Conservation (phyloP, 1,140 invertebrate species). For the Caenorhabditis inopinata region DNA sequence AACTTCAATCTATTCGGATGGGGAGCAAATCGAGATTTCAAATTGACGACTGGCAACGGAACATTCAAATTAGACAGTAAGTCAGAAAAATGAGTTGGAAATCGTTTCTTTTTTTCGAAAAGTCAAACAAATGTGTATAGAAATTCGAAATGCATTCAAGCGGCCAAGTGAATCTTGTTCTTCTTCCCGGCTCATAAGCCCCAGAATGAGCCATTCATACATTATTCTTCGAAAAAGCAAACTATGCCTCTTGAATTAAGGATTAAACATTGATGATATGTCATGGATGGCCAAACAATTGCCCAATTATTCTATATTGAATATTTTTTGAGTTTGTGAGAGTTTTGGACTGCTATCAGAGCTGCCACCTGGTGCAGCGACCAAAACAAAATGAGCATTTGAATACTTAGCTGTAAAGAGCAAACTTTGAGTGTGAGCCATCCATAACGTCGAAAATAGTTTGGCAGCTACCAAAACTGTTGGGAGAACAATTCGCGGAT, state of each 20-base stretch:
- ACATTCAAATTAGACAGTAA: constrained; percentile 39
- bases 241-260: neutral
- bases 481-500: no score
- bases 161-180: neutral
- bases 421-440: no score
- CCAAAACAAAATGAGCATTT: no score
- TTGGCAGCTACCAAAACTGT: no score
- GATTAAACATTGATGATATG: no score
- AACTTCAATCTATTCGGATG: constrained; percentile 36
- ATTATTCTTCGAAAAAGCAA: constrained; percentile 10
- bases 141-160: constrained; percentile 30
- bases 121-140: constrained; percentile 9
- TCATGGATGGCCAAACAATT: no score
- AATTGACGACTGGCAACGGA: constrained; percentile 35
- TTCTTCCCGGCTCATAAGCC: constrained; percentile 1
- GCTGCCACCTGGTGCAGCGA: no score
- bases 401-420: no score
- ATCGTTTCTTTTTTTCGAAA: neutral
- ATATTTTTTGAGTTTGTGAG: no score
- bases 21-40: constrained; percentile 35
- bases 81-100: neutral
- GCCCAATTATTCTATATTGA: no score
- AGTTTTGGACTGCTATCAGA: no score
- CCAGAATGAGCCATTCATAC: constrained; percentile 23
- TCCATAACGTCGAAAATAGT: no score